These are phyloP conservation scores for Tetragnatha versicolor DNA, from an alignment of 1,140 invertebrate species.

Conservation along the genomic window DNA sequence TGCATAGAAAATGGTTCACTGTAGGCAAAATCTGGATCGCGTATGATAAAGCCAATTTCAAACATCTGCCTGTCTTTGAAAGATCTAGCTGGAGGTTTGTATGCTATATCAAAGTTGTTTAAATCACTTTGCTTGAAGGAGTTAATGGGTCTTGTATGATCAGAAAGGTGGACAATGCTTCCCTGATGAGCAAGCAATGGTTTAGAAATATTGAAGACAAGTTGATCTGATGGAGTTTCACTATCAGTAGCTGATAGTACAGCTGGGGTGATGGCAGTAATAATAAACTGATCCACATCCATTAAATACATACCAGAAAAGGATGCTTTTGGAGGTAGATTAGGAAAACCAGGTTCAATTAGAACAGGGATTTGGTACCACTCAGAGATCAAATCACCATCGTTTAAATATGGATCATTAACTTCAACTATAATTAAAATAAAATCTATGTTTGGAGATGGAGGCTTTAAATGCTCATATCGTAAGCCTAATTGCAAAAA, in stretches of 20 bases:
- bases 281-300: constrained; percentile 54
- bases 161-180: constrained; percentile 52
- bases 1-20: constrained; percentile 51
- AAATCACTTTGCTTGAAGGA: constrained; percentile 51
- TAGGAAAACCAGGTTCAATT: constrained; percentile 54
- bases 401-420: constrained; percentile 48
- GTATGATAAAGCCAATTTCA: constrained; percentile 49
- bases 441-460: constrained; percentile 53
- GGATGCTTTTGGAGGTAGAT: constrained; percentile 53
- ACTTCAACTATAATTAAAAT: constrained; percentile 48
- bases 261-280: constrained; percentile 48
- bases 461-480: constrained; percentile 54
- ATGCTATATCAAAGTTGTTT: constrained; percentile 54
- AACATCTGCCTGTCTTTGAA: constrained; percentile 46
- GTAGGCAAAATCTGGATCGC: constrained; percentile 43
- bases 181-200: constrained; percentile 37
- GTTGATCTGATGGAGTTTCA: constrained; percentile 50
- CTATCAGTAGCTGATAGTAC: constrained; percentile 53
- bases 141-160: constrained; percentile 37
- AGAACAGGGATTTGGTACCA: constrained; percentile 45
- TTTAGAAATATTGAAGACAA: constrained; percentile 53
- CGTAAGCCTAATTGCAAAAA: constrained; percentile 49
- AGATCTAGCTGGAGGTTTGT: constrained; percentile 45
- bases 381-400: constrained; percentile 38
- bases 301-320: constrained; percentile 54